Conservation (phyloP, 2,113 vertebrate species). For the Danionella cerebrum region DNA sequence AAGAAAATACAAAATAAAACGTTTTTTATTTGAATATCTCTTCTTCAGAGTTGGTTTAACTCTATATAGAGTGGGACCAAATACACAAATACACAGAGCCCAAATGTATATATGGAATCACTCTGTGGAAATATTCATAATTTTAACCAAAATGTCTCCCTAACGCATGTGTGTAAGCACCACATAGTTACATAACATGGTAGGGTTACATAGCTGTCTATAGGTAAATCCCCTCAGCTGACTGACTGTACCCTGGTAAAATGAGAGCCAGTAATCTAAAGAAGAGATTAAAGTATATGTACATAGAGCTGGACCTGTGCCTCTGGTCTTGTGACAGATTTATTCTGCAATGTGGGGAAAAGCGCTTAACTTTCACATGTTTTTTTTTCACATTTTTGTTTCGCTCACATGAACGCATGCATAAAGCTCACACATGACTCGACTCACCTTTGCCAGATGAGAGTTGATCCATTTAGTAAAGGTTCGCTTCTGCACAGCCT, state of each 20-base stretch:
- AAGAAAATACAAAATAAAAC: no score
- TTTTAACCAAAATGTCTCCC: no score
- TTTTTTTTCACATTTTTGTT: no score
- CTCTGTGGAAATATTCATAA: no score
- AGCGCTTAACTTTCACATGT: not conserved
- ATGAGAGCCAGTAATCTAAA: not conserved
- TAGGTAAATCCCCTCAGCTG: slow-evolving; percentile 22
- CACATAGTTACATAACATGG: not conserved
- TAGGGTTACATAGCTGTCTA: not conserved
- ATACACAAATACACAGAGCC: no score
- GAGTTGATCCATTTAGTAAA: slow-evolving; percentile 99
- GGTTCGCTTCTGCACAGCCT: slow-evolving; percentile 94
- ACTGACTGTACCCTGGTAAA: not conserved
- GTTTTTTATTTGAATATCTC: no score
- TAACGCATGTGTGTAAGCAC: no score
- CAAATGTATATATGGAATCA: no score
- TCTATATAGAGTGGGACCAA: no score
- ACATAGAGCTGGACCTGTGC: not conserved
- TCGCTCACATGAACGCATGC: slow-evolving; percentile 15
- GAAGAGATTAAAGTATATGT: slow-evolving; percentile 2
- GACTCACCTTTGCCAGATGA: slow-evolving; percentile 90
- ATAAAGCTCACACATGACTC: slow-evolving; percentile 13
- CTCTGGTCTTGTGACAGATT: slow-evolving; percentile 6
- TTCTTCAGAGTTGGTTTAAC: no score
- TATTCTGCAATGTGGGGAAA: not conserved